Base-by-base conservation (phyloP, 2,888 invertebrate species). In the Mythimna albipuncta region DNA sequence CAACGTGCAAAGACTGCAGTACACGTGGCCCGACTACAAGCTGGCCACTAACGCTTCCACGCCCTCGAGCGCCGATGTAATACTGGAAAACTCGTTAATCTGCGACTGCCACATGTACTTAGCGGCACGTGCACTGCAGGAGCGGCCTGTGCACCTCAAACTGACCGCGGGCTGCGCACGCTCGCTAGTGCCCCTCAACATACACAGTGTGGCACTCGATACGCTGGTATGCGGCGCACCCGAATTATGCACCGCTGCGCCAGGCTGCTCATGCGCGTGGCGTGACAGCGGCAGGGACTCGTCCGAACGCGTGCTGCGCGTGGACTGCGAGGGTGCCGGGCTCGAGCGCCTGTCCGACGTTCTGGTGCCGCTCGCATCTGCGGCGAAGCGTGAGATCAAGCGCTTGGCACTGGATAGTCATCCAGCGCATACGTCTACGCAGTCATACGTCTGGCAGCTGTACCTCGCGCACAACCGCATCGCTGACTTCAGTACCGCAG, bases 51-150 rank as follows among this genome's bases (percentile, higher is more conserved):
- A 0, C 9, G 11, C 1, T 59, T 38, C 0, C 41, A 9, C 32
- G 9, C 0, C 1, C 0, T 68, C 75, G 26, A 26, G 41, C 61
- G 81, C 65, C 13, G 2, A 0, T 6, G 54, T 85, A 10, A 0
- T 0, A 44, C 65, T 85, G n/a, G 32, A 2, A 19, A 7, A 6
- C 50, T 0, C 58, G 67, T 75, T 84, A 4, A 11, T 4, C 35
- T 85, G 85, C 77, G 86, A 86, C 86, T 85, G 85, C 70, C 0
- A 2, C 19, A 9, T 3, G 1, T 83, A 80, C 71, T 82, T 83
- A 83, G 83, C 82, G n/a, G 82, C 81, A 64, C 79, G 66, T 11
- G 64, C 74, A 10, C 19, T 73, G 66, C 64, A 47, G 2, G 47
- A 38, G 47, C 62, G 62, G 50, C 70, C 57, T 16, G 9, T 0